Percentiles rank a stretch among this genome's conserved stretches.
Evolutionary conservation across 2,888 invertebrate species (phyloP).

Genomic region (Oscheius sp.): DNA sequence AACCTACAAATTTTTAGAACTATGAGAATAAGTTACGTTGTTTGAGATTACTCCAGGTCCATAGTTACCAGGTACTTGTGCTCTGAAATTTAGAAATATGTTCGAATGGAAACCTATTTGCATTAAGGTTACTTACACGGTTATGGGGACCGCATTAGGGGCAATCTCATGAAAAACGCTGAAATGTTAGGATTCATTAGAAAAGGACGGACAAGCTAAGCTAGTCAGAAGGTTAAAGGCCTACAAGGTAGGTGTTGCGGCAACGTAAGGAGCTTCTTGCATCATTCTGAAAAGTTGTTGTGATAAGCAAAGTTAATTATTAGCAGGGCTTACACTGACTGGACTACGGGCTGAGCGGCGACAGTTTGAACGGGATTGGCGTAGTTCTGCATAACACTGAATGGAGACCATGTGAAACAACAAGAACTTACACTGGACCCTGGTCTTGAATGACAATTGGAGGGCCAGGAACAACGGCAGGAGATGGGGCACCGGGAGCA

Average conservation of each 20-base stretch:
- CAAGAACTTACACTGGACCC: background rate
- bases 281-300: constrained; percentile 1
- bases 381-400: background rate
- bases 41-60: background rate
- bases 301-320: background rate
- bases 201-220: background rate
- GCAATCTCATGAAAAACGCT: constrained; percentile 5
- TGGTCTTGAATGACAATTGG: background rate
- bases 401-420: background rate
- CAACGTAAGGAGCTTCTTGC: constrained; percentile 13
- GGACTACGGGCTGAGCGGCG: background rate
- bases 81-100: background rate
- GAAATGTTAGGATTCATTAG: constrained; percentile 7
- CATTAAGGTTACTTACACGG: background rate
- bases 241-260: constrained; percentile 6
- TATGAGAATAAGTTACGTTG: background rate
- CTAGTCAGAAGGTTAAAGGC: constrained; percentile 9
- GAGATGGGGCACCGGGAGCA: constrained; percentile 2
- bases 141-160: background rate
- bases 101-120: background rate
- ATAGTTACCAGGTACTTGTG: background rate
- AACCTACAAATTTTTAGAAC: background rate
- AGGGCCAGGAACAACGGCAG: background rate
- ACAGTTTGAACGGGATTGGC: constrained; percentile 10
- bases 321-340: constrained; percentile 9